These are phyloP conservation scores for Arnoldichthys spilopterus DNA, from an alignment of 2,797 vertebrate species.

Conservation along the genomic window DNA sequence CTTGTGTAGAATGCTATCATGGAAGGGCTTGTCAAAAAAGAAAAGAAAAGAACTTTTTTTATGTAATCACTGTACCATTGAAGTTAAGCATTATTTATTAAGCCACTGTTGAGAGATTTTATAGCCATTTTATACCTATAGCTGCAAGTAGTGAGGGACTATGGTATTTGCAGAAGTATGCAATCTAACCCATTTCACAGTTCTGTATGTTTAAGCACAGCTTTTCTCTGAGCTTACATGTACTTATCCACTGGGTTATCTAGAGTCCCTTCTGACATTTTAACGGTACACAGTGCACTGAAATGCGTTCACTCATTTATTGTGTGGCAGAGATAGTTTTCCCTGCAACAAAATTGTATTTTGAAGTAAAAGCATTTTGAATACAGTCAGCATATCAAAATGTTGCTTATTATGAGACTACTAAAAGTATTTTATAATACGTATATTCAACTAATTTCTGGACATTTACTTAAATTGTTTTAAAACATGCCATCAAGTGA, in stretches of 20 bases:
- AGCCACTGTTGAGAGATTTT: no score
- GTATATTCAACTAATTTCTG: no score
- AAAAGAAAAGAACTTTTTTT: background rate
- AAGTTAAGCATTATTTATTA: background rate
- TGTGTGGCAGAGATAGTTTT: background rate
- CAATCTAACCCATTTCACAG: background rate
- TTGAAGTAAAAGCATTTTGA: no score
- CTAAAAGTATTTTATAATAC: no score
- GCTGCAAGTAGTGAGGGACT: background rate
- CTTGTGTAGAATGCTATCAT: background rate
- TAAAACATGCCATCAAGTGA: no score
- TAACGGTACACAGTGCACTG: background rate
- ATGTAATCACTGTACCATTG: no score
- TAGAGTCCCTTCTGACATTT: slow-evolving; percentile 6
- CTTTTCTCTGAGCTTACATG: slow-evolving; percentile 8
- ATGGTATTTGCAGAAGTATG: background rate
- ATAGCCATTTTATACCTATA: background rate
- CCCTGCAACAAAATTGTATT: no score
- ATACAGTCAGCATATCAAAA: no score
- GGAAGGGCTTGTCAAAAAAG: background rate
- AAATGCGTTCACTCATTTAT: background rate
- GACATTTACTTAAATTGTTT: no score
- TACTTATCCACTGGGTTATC: background rate
- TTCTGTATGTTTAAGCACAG: background rate
- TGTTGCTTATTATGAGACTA: no score